phyloP scores from a whole-genome alignment of 2,888 invertebrate species.

The Drosophila affinis region DNA sequence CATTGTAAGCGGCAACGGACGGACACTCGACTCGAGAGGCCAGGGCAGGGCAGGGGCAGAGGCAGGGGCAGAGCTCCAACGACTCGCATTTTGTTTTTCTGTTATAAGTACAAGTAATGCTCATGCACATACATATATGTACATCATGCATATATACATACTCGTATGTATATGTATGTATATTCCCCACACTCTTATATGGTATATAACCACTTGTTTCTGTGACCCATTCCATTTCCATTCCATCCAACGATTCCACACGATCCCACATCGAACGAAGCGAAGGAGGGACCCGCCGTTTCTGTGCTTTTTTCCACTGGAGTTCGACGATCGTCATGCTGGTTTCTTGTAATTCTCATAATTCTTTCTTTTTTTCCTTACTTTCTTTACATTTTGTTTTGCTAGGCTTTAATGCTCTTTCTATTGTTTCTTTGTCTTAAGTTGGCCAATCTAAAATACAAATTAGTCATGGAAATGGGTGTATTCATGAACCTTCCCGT shows the following conservation, averaged over 20 bases:
- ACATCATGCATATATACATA: background rate
- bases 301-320: slow-evolving; percentile 44
- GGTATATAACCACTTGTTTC: slow-evolving; percentile 58
- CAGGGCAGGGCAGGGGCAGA: background rate
- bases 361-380: slow-evolving; percentile 38
- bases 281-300: slow-evolving; percentile 2
- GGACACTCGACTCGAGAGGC: background rate
- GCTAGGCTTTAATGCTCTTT: too few relatives aligned
- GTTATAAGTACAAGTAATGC: slow-evolving; percentile 20
- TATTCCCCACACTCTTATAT: slow-evolving; percentile 14
- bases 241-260: background rate
- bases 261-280: background rate
- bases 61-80: slow-evolving; percentile 26
- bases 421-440: background rate
- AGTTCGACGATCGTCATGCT: slow-evolving; percentile 79
- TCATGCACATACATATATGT: slow-evolving; percentile 9
- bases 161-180: background rate
- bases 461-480: too few relatives aligned
- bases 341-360: slow-evolving; percentile 71
- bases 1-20: slow-evolving; percentile 39
- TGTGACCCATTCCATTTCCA: background rate
- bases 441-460: background rate
- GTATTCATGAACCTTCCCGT: too few relatives aligned
- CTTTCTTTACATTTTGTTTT: background rate
- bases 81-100: slow-evolving; percentile 50